Evolutionary conservation across 2,797 vertebrate species (phyloP).

Genomic region (Anguilla anguilla): DNA sequence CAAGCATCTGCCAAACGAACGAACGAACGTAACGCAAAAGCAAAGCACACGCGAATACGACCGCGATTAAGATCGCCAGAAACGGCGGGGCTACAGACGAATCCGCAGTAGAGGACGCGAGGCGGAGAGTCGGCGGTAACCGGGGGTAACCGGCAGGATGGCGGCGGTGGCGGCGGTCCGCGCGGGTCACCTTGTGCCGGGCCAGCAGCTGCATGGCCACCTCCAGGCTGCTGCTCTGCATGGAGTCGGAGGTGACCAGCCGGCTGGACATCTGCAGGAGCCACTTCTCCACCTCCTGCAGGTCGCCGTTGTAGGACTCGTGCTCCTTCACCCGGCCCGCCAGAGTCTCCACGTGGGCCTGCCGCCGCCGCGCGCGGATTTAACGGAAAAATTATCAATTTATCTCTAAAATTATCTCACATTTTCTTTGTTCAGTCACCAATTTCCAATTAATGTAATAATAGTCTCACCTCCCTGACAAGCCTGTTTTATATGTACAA

Average conservation of each 20-base stretch:
- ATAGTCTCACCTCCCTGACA: too few species aligned
- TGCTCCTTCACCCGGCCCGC: conserved; percentile 88
- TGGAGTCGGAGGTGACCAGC: conserved; percentile 86
- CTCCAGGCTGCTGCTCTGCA: conserved; percentile 82
- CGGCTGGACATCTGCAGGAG: conserved; percentile 94
- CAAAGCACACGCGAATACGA: too few species aligned
- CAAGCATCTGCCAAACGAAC: not conserved
- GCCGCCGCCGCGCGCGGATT: not conserved
- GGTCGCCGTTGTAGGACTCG: conserved; percentile 86
- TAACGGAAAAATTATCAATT: not conserved
- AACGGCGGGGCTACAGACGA: not conserved
- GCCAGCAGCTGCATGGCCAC: conserved; percentile 90
- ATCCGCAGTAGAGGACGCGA: not conserved
- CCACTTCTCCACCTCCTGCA: conserved; percentile 97
- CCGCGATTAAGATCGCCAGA: too few species aligned
- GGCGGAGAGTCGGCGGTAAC: not conserved
- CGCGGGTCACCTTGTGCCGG: conserved; percentile 86
- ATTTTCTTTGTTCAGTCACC: too few species aligned
- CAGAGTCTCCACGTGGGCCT: conserved; percentile 80
- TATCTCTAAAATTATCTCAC: too few species aligned
- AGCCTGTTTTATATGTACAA: too few species aligned
- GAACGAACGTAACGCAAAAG: too few species aligned
- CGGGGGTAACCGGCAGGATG: too few species aligned
- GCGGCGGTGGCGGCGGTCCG: too few species aligned
- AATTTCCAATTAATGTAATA: too few species aligned